phyloP scores from a whole-genome alignment of 2,797 vertebrate species.

The Graptemys geographica region DNA sequence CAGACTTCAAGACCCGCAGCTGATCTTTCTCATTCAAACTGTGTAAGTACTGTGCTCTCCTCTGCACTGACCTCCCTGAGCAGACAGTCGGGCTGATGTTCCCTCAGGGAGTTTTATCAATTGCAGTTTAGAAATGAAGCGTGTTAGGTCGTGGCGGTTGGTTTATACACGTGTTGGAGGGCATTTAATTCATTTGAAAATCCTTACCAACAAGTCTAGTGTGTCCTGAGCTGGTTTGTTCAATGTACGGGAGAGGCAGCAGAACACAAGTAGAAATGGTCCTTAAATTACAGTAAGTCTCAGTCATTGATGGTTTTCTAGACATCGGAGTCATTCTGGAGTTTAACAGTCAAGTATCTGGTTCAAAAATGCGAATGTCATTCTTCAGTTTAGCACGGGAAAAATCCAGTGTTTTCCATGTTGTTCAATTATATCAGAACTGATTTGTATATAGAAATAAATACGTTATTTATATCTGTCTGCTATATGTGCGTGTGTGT shows the following conservation, averaged over 20 bases:
- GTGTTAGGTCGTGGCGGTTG: fast-evolving
- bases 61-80: neutral
- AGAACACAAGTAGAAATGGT: neutral
- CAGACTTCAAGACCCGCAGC: neutral
- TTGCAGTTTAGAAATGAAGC: neutral
- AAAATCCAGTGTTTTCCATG: neutral
- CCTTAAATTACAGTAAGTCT: neutral
- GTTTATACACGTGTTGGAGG: fast-evolving
- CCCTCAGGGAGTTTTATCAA: neutral
- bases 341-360: neutral
- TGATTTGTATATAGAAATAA: neutral
- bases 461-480: neutral
- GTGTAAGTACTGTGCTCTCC: slow-evolving; percentile 13
- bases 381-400: neutral
- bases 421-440: neutral
- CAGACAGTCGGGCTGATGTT: fast-evolving
- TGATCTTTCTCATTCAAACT: neutral
- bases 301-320: neutral
- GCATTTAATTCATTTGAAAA: neutral
- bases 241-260: neutral
- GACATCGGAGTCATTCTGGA: neutral
- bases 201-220: fast-evolving
- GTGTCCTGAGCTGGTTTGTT: neutral
- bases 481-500: fast-evolving
- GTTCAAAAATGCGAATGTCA: neutral